Evolutionary conservation across 1,140 invertebrate species (phyloP).

Genomic region (Diprion similis): DNA sequence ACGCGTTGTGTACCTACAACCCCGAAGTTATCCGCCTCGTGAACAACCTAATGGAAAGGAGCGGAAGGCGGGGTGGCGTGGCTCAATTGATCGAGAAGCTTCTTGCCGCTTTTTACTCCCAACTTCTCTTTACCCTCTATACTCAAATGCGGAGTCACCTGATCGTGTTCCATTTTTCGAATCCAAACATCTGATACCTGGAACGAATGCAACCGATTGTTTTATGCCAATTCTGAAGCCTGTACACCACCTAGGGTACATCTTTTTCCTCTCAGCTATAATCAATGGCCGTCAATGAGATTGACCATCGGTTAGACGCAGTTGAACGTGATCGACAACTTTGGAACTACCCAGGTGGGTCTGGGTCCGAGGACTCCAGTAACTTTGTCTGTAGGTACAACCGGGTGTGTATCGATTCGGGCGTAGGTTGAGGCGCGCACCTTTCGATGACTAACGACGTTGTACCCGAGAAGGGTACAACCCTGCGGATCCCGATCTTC

Average conservation of each 20-base stretch:
- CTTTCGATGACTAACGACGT: conserved; percentile 54
- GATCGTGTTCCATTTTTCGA: too few species aligned
- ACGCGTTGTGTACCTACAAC: not conserved
- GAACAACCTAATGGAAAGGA: conserved; percentile 1
- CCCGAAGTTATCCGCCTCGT: conserved; percentile 1
- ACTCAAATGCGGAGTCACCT: not conserved
- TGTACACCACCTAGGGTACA: too few species aligned
- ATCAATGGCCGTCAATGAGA: too few species aligned
- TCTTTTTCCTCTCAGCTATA: too few species aligned
- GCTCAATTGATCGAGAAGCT: not conserved
- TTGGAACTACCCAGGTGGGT: too few species aligned
- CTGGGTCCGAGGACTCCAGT: too few species aligned
- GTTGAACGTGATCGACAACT: too few species aligned
- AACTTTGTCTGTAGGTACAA: not conserved
- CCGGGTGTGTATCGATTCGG: conserved; percentile 1
- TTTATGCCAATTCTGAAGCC: too few species aligned
- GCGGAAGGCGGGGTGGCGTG: not conserved
- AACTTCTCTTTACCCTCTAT: conserved; percentile 14
- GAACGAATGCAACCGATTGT: too few species aligned
- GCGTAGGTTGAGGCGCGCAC: conserved; percentile 34
- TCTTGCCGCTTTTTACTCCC: conserved; percentile 22
- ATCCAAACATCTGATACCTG: too few species aligned
- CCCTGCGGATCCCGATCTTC: conserved; percentile 9
- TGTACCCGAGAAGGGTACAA: not conserved
- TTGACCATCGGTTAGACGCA: too few species aligned